These are phyloP conservation scores for Melanotaenia pygmaea DNA, from an alignment of 2,797 vertebrate species.

Conservation along the genomic window DNA sequence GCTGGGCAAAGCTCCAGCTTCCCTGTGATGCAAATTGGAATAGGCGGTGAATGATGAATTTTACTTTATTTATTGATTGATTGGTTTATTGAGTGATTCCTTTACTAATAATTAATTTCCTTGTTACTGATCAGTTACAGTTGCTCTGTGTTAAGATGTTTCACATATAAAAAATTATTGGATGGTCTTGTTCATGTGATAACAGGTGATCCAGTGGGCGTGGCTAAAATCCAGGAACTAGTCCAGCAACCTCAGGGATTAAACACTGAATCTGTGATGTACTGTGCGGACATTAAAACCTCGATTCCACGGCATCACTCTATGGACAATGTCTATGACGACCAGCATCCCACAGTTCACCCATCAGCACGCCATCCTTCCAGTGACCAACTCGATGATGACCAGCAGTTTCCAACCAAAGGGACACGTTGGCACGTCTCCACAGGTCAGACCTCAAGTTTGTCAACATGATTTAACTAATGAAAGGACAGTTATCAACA, in stretches of 20 bases:
- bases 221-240: slow-evolving; percentile 64
- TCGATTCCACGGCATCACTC: slow-evolving; percentile 53
- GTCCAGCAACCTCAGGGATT: slow-evolving; percentile 66
- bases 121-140: too few relatives aligned
- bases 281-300: background rate
- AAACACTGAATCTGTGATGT: slow-evolving; percentile 51
- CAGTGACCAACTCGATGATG: slow-evolving; percentile 50
- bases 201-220: background rate
- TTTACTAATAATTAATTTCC: too few relatives aligned
- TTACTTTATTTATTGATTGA: too few relatives aligned
- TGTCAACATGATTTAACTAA: too few relatives aligned
- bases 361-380: slow-evolving; percentile 47
- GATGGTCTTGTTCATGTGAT: too few relatives aligned
- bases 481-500: too few relatives aligned
- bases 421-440: slow-evolving; percentile 28
- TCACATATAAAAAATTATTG: too few relatives aligned
- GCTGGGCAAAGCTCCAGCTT: too few relatives aligned
- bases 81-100: too few relatives aligned
- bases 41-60: too few relatives aligned
- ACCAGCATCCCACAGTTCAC: background rate
- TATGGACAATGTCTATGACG: slow-evolving; percentile 46
- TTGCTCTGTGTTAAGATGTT: too few relatives aligned
- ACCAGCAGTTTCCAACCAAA: background rate
- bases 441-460: slow-evolving; percentile 44
- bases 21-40: too few relatives aligned